phyloP scores from a whole-genome alignment of 1,140 invertebrate species.

The Bilobella aurantiaca region DNA sequence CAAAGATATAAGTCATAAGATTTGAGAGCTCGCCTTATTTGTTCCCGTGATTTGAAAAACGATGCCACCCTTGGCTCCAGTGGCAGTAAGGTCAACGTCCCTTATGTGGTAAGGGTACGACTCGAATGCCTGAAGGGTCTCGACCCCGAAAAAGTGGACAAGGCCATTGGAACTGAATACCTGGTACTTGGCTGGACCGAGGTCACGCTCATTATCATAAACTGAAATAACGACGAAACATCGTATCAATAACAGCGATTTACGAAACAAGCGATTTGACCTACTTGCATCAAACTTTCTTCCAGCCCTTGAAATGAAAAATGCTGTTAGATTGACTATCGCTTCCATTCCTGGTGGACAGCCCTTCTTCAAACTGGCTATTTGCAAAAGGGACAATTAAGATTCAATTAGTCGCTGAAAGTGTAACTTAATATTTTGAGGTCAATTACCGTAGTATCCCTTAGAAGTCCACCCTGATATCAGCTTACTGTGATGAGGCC shows the following conservation, averaged over 20 bases:
- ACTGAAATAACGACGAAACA: neutral
- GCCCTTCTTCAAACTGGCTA: neutral
- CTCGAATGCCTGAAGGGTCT: neutral
- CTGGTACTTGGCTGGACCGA: neutral
- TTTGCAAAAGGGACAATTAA: neutral
- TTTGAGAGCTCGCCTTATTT: neutral
- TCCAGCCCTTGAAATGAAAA: neutral
- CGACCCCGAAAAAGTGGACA: neutral
- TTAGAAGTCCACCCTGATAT: neutral
- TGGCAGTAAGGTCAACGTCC: neutral
- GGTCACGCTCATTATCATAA: neutral
- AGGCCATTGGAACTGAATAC: neutral
- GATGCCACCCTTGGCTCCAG: neutral
- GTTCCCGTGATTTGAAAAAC: neutral
- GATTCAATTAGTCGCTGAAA: neutral
- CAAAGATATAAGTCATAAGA: neutral
- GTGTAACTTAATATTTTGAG: neutral
- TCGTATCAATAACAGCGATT: too few species aligned
- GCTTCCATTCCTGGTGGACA: conserved; percentile 4
- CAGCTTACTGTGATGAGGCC: neutral
- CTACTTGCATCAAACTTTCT: neutral
- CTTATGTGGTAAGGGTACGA: neutral
- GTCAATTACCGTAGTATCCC: neutral
- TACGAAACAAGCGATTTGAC: neutral
- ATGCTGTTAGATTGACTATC: neutral